Percentiles rank a stretch among this genome's conserved stretches.
Evolutionary conservation across 2,113 vertebrate genomes (phyloP).

Genomic region (Asarcornis scutulata): DNA sequence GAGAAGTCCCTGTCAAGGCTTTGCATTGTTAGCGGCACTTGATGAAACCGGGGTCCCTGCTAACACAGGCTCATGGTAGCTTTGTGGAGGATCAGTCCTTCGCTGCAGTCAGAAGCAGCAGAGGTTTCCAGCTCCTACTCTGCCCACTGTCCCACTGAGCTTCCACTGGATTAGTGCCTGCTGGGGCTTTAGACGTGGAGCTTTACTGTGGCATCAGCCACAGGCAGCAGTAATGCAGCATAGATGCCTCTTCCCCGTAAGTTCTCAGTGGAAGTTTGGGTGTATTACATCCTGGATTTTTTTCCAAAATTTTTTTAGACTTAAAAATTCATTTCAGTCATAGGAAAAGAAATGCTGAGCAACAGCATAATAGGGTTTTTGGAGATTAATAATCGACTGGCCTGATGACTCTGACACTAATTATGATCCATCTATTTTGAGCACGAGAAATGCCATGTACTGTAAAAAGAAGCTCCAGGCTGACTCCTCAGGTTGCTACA

Average conservation of each 20-base stretch:
- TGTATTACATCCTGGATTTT: background rate
- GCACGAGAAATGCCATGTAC: background rate
- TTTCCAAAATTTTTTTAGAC: background rate
- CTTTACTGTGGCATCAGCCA: background rate
- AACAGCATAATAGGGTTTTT: fast-evolving
- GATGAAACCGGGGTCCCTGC: background rate
- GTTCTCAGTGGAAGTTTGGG: background rate
- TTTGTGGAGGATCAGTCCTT: background rate
- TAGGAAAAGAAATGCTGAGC: background rate
- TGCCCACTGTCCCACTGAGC: background rate
- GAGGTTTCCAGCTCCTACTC: background rate
- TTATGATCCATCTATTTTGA: background rate
- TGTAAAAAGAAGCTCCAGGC: background rate
- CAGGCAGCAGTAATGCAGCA: fast-evolving
- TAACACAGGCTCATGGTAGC: background rate
- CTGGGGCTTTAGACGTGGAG: background rate
- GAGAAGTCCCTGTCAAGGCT: background rate
- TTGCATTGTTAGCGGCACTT: background rate
- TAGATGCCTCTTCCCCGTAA: fast-evolving
- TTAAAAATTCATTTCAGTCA: background rate
- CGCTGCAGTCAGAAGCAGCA: background rate
- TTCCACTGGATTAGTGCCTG: background rate
- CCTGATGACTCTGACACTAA: background rate
- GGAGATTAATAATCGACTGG: background rate
- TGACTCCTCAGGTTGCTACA: background rate